These are phyloP conservation scores for Dipus sagitta DNA, from an alignment of 2,797 vertebrate species.

Conservation along the genomic window DNA sequence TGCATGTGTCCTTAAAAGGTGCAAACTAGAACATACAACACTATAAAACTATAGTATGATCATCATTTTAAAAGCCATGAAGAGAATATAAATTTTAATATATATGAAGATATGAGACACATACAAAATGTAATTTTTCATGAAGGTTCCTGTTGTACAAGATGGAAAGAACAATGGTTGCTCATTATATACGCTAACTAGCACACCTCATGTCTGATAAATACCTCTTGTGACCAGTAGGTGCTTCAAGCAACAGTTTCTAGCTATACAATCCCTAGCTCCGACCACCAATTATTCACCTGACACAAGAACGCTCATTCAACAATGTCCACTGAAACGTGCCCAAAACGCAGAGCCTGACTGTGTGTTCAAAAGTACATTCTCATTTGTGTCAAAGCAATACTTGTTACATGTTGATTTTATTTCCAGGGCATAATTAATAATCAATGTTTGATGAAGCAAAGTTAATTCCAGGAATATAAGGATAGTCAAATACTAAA, in stretches of 20 bases:
- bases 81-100: background rate
- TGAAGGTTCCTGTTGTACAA: background rate
- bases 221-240: slow-evolving; percentile 80
- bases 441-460: background rate
- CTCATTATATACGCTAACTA: slow-evolving; percentile 62
- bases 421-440: slow-evolving; percentile 48
- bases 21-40: background rate
- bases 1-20: background rate
- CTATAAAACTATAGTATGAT: slow-evolving; percentile 14
- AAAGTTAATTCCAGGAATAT: slow-evolving; percentile 41
- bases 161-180: background rate
- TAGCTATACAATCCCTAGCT: slow-evolving; percentile 74
- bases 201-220: slow-evolving; percentile 82
- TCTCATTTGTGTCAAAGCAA: slow-evolving; percentile 43
- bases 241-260: slow-evolving; percentile 81
- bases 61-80: slow-evolving; percentile 23
- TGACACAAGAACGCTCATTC: background rate
- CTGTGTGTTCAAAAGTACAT: slow-evolving; percentile 5
- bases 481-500: background rate
- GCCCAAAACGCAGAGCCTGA: background rate
- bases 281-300: background rate
- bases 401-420: background rate
- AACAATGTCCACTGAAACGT: background rate
- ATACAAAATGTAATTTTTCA: background rate
- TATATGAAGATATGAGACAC: background rate